These are phyloP conservation scores for Empidonax alnorum DNA, from an alignment of 2,113 vertebrate species.

Conservation along the genomic window DNA sequence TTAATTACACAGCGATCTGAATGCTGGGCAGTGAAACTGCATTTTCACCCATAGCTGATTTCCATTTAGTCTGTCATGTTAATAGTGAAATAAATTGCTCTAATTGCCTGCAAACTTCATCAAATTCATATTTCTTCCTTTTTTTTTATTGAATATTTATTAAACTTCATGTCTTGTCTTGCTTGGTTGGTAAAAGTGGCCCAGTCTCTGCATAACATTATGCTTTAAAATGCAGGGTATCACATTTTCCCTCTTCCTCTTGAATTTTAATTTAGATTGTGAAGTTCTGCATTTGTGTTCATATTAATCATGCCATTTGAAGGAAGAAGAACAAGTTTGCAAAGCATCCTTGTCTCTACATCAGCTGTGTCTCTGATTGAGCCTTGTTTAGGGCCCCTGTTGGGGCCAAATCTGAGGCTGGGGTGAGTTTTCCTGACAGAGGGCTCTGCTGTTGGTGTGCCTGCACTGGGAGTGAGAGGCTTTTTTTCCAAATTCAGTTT, in stretches of 20 bases:
- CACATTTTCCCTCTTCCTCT: slow-evolving; percentile 11
- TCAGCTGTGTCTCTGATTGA: not conserved
- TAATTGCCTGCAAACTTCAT: slow-evolving; percentile 84
- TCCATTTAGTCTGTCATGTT: slow-evolving; percentile 80
- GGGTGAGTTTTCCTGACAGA: not conserved
- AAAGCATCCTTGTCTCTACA: not conserved
- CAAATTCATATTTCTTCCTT: slow-evolving; percentile 78
- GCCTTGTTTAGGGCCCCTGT: rapidly evolving
- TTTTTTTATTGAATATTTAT: slow-evolving; percentile 85
- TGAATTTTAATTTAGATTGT: slow-evolving; percentile 57
- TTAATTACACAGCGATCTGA: slow-evolving; percentile 57
- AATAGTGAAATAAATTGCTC: slow-evolving; percentile 90
- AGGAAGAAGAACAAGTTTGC: not conserved
- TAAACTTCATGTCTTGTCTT: slow-evolving; percentile 76
- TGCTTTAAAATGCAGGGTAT: slow-evolving; percentile 27
- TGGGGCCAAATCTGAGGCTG: not conserved
- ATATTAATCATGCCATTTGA: slow-evolving; percentile 24
- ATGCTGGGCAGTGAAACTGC: slow-evolving; percentile 63
- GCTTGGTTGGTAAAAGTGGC: slow-evolving; percentile 64
- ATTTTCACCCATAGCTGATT: slow-evolving; percentile 80
- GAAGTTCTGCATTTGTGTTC: slow-evolving; percentile 39
- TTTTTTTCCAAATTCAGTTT: not conserved
- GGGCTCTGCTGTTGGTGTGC: not conserved
- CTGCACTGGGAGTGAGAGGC: not conserved
- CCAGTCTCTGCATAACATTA: slow-evolving; percentile 60